Percentiles rank a stretch among this genome's conserved stretches.
phyloP scores from a whole-genome alignment of 1,140 invertebrate species.

The Sycophila sp. region DNA sequence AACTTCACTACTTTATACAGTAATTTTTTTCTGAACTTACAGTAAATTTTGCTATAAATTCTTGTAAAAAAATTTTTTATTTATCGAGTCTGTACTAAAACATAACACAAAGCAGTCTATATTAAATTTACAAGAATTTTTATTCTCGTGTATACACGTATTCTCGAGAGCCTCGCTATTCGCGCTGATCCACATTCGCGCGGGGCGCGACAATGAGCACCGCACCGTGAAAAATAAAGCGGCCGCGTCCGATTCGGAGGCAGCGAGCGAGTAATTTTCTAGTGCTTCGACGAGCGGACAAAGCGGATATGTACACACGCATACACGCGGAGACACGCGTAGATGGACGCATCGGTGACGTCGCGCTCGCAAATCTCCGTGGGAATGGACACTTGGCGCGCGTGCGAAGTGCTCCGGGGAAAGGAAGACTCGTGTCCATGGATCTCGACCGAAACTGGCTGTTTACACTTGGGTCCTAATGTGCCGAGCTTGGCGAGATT shows the following conservation, averaged over 20 bases:
- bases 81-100: too few relatives aligned
- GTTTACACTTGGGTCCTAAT: slow-evolving; percentile 65
- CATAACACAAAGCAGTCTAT: too few relatives aligned
- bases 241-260: slow-evolving; percentile 42
- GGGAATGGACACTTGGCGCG: slow-evolving; percentile 63
- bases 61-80: too few relatives aligned
- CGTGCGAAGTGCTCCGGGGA: slow-evolving; percentile 51
- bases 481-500: slow-evolving; percentile 63
- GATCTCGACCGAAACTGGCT: slow-evolving; percentile 44
- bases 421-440: slow-evolving; percentile 36
- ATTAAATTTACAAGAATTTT: too few relatives aligned
- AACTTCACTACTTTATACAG: too few relatives aligned
- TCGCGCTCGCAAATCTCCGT: slow-evolving; percentile 57
- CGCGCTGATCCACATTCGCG: slow-evolving; percentile 12
- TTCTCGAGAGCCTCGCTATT: too few relatives aligned
- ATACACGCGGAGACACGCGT: neutral
- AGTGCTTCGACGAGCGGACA: slow-evolving; percentile 24
- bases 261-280: slow-evolving; percentile 48
- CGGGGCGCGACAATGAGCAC: slow-evolving; percentile 1
- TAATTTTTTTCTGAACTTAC: too few relatives aligned
- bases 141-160: too few relatives aligned
- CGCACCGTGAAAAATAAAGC: slow-evolving; percentile 13
- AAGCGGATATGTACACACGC: slow-evolving; percentile 2
- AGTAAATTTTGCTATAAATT: too few relatives aligned
- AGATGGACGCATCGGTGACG: slow-evolving; percentile 36